Base-by-base conservation (phyloP, 2,888 invertebrate genomes). In the Nysson spinosus region DNA sequence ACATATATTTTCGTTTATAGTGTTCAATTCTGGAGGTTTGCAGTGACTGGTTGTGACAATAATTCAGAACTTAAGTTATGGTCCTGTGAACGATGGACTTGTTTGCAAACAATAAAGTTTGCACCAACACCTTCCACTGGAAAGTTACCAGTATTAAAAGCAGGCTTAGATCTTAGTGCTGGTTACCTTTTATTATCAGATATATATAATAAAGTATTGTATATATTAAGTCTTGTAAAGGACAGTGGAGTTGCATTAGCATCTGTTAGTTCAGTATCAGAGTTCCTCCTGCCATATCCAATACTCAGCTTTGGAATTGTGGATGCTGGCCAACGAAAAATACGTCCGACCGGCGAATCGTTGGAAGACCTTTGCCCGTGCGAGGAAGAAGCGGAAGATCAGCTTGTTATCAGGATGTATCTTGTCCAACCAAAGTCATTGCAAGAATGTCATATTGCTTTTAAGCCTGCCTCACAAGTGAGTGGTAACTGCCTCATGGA, bases 51-150 rank as follows among this genome's bases (percentile, higher is more conserved):
- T 0, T 94, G 96, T 0, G 93, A 94, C 69, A 92, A 95, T 85
- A 98, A 98, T 88, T 93, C 95, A 0, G 95, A 95, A 79, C 89
- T 98, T 50, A 98, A 97, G 88, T 89, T 94, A 40, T 98, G 98
- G 97, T 96, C 96, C 4, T 98, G 98, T 87, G 96, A 97, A 83
- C 91, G 95, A 0, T 99, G 99, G 99, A 91, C 91, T 42, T 98
- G 98, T 82, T 89, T 98, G n/a, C 98, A 97, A 86, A 96, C 93
- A 0, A 91, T 96, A 28, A 90, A 90, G 22, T 94, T 96, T 81
- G 87, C 90, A 1, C 90, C 92, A 0, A 84, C 88, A 12, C 87
- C 89, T 0, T 81, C 83, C 12, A 85, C 87, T 1, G 73, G 87
- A 3, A 84, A 85, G 51, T 75, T 87, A 32, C 87, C 88, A 3